These are phyloP conservation scores for Lasioglossum calceatum DNA, from an alignment of 2,888 invertebrate species.

Conservation along the genomic window DNA sequence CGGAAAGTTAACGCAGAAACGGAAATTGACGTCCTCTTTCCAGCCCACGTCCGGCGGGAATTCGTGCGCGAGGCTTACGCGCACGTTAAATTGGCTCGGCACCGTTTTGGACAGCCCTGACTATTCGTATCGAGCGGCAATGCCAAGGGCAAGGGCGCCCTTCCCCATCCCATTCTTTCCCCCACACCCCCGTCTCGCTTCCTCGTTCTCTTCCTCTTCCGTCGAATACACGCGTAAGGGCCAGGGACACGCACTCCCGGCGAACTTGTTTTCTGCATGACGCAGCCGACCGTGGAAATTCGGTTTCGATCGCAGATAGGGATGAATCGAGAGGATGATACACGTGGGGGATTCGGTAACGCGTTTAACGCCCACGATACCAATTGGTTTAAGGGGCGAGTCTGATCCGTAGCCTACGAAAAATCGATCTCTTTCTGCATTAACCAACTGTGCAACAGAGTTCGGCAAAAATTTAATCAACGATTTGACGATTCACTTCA, in stretches of 20 bases:
- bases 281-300: slow-evolving; percentile 43
- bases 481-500: no score
- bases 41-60: slow-evolving; percentile 56
- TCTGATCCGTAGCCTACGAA: no score
- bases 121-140: slow-evolving; percentile 84
- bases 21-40: slow-evolving; percentile 64
- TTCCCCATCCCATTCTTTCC: slow-evolving; percentile 73
- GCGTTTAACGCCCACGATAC: background rate
- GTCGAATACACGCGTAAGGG: slow-evolving; percentile 53
- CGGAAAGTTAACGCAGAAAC: slow-evolving; percentile 31
- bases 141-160: slow-evolving; percentile 84
- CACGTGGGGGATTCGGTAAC: background rate
- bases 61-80: slow-evolving; percentile 67
- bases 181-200: slow-evolving; percentile 67
- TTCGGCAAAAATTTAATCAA: no score
- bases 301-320: slow-evolving; percentile 44
- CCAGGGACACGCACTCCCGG: slow-evolving; percentile 38
- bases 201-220: slow-evolving; percentile 74
- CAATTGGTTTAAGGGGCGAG: background rate
- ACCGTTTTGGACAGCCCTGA: slow-evolving; percentile 83
- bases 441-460: background rate
- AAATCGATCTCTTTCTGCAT: background rate
- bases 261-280: slow-evolving; percentile 30
- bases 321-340: slow-evolving; percentile 15
- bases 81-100: slow-evolving; percentile 75